Evolutionary conservation across 2,888 invertebrate species (phyloP).

Genomic region (Cheilosia pagana): DNA sequence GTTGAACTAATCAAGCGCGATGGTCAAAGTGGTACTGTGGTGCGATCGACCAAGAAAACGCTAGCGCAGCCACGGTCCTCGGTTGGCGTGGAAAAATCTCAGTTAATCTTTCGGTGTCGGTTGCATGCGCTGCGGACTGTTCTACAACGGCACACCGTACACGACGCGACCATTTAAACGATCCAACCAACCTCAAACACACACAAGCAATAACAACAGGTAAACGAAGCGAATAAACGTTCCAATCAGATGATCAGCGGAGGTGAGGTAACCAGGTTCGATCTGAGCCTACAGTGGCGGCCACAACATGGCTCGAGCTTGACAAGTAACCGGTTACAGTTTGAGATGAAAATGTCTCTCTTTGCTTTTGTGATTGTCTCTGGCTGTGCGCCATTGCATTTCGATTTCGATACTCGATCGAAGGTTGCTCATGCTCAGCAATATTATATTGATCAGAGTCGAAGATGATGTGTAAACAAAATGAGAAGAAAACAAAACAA

Average conservation of each 20-base stretch:
- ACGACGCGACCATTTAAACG: constrained; percentile 26
- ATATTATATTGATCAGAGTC: constrained; percentile 56
- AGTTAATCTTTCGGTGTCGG: constrained; percentile 44
- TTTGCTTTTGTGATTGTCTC: neutral
- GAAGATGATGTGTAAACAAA: constrained; percentile 75
- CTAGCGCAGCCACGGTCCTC: constrained; percentile 27
- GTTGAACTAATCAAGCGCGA: constrained; percentile 78
- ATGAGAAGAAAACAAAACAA: constrained; percentile 40
- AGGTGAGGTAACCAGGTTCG: constrained; percentile 37
- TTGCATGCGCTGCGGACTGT: constrained; percentile 21
- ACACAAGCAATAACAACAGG: constrained; percentile 14
- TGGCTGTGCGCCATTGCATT: no score
- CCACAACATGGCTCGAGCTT: constrained; percentile 20
- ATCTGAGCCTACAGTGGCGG: constrained; percentile 61
- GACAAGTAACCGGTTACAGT: constrained; percentile 60
- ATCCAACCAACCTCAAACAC: constrained; percentile 45
- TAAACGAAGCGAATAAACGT: constrained; percentile 67
- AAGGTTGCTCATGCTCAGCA: constrained; percentile 30
- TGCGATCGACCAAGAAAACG: constrained; percentile 81
- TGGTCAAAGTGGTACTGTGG: constrained; percentile 81
- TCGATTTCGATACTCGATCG: constrained; percentile 75
- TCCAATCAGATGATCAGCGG: constrained; percentile 10
- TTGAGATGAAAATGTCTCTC: constrained; percentile 34
- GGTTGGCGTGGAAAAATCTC: constrained; percentile 67
- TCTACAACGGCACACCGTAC: neutral